Evolutionary conservation across 2,113 vertebrate species (phyloP).

Genomic region (Xenopus laevis): DNA sequence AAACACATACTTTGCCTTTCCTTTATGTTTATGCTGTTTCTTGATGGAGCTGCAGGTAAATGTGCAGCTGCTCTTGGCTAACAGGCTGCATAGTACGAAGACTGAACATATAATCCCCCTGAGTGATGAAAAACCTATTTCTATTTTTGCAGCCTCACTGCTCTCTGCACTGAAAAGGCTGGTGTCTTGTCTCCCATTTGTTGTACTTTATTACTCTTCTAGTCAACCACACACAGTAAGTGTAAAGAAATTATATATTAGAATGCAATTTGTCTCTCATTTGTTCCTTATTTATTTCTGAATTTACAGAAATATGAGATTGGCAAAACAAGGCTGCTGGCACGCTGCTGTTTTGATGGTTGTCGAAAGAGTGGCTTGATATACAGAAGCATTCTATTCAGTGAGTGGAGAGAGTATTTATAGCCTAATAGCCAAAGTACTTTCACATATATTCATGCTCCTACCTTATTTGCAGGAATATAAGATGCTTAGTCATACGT

Average conservation of each 20-base stretch:
- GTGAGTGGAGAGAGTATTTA: slow-evolving; percentile 14
- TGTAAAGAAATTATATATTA: slow-evolving; percentile 74
- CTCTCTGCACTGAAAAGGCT: slow-evolving; percentile 70
- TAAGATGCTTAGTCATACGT: too few species aligned
- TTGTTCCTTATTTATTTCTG: slow-evolving; percentile 67
- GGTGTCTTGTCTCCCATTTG: slow-evolving; percentile 70
- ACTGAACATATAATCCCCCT: slow-evolving; percentile 69
- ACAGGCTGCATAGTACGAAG: slow-evolving; percentile 61
- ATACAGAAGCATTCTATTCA: slow-evolving; percentile 15
- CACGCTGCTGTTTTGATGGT: slow-evolving; percentile 50
- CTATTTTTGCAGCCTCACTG: slow-evolving; percentile 69
- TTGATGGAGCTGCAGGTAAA: slow-evolving; percentile 67
- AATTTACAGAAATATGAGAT: slow-evolving; percentile 58
- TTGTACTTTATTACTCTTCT: slow-evolving; percentile 76
- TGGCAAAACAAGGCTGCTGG: slow-evolving; percentile 53
- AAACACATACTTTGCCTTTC: slow-evolving; percentile 47
- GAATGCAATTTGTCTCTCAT: slow-evolving; percentile 70
- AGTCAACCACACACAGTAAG: slow-evolving; percentile 68
- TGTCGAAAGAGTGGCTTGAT: slow-evolving; percentile 18
- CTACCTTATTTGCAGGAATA: too few species aligned
- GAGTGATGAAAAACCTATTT: slow-evolving; percentile 77
- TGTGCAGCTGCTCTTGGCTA: slow-evolving; percentile 67
- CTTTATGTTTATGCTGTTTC: slow-evolving; percentile 77
- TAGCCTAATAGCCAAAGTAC: neutral
- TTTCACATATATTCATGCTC: too few species aligned